phyloP scores from a whole-genome alignment of 2,113 vertebrate species.

The Phylloscopus trochilus region DNA sequence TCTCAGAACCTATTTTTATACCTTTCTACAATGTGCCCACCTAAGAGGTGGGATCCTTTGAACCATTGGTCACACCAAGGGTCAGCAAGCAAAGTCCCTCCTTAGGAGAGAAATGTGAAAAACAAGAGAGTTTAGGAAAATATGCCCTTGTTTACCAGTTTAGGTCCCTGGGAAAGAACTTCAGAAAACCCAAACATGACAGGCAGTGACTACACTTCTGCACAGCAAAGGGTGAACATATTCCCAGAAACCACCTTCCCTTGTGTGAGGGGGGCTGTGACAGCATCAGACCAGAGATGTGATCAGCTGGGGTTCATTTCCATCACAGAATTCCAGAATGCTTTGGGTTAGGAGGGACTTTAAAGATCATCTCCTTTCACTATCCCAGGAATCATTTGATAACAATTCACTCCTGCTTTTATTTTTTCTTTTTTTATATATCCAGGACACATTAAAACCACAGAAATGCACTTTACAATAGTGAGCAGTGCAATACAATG shows the following conservation, averaged over 20 bases:
- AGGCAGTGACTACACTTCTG: too few species aligned
- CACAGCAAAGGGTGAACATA: rapidly evolving
- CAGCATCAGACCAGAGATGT: neutral
- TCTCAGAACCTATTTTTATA: too few species aligned
- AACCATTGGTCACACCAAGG: too few species aligned
- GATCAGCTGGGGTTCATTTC: neutral
- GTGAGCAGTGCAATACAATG: neutral
- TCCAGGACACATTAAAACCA: neutral
- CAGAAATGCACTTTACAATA: neutral
- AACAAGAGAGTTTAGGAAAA: too few species aligned
- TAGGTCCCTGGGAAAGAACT: too few species aligned
- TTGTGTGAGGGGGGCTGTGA: neutral
- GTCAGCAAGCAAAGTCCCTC: too few species aligned
- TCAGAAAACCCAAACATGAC: too few species aligned
- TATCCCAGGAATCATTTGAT: neutral
- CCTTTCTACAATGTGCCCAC: too few species aligned
- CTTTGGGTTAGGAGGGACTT: neutral
- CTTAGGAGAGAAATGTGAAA: too few species aligned
- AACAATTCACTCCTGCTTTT: neutral
- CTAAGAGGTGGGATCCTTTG: too few species aligned
- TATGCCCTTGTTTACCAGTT: too few species aligned
- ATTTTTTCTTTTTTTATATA: neutral
- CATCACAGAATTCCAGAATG: neutral
- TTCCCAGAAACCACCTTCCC: neutral
- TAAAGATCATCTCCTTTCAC: neutral